Evolutionary conservation across 37 sponge, comb jelly and placozoan genomes (phyloP).

Genomic region (Crambe crambe): DNA sequence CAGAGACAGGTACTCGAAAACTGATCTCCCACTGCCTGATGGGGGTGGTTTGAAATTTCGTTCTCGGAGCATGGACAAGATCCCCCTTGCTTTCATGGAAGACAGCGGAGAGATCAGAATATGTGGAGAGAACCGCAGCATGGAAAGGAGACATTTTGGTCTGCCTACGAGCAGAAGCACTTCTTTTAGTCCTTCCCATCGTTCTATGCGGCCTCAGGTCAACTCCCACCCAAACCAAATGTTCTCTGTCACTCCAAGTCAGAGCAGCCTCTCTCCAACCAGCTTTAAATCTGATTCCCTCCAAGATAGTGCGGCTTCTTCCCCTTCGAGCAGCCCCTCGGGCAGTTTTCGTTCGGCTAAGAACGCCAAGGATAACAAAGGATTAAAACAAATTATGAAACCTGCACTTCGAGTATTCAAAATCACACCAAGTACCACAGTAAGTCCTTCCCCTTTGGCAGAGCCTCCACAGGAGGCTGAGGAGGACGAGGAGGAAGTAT

Average conservation of each 20-base stretch:
- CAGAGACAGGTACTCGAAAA: conserved; percentile 1
- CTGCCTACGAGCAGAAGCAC: not conserved
- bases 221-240: not conserved
- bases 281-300: not conserved
- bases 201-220: not conserved
- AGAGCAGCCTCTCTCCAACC: not conserved
- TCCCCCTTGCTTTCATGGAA: not conserved
- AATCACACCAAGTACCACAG: not conserved
- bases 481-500: conserved; percentile 2
- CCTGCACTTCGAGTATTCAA: conserved; percentile 13
- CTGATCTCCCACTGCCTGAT: not conserved
- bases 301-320: not conserved
- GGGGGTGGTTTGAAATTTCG: not conserved
- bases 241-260: not conserved
- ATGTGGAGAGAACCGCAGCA: not conserved
- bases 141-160: not conserved
- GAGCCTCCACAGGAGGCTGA: not conserved
- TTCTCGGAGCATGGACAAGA: conserved; percentile 1
- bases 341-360: not conserved
- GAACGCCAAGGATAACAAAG: not conserved
- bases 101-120: not conserved
- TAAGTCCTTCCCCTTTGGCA: not conserved
- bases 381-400: not conserved
- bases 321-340: not conserved
- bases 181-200: not conserved